Evolutionary conservation across 2,888 invertebrate genomes (phyloP).

Genomic region (Drosophila nigritarsus): DNA sequence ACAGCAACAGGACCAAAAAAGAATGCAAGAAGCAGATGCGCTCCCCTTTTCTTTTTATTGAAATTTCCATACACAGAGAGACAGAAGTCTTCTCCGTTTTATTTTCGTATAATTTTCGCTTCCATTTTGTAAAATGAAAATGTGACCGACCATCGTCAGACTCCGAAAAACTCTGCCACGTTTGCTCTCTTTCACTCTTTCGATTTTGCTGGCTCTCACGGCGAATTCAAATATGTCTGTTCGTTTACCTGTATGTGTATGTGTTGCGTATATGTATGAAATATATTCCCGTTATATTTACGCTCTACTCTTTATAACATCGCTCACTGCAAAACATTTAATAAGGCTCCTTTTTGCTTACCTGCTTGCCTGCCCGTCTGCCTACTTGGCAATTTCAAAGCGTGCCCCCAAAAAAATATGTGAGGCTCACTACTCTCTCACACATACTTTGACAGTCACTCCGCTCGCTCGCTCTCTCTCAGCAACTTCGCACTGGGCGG

Average conservation of each 20-base stretch:
- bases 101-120: slow-evolving; percentile 34
- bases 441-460: slow-evolving; percentile 5
- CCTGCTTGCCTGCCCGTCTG: slow-evolving; percentile 40
- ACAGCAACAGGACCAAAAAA: slow-evolving; percentile 14
- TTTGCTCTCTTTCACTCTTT: slow-evolving; percentile 39
- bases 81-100: slow-evolving; percentile 8
- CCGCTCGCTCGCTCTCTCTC: slow-evolving; percentile 17
- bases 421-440: slow-evolving; percentile 51
- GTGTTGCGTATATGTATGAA: slow-evolving; percentile 25
- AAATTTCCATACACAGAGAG: slow-evolving; percentile 22
- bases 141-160: slow-evolving; percentile 32
- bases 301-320: slow-evolving; percentile 52
- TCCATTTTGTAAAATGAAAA: slow-evolving; percentile 56
- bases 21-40: slow-evolving; percentile 25
- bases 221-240: slow-evolving; percentile 54
- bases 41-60: slow-evolving; percentile 46
- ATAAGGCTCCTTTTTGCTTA: slow-evolving; percentile 59
- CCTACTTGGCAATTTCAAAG: slow-evolving; percentile 72
- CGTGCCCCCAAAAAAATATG: slow-evolving; percentile 71
- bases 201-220: slow-evolving; percentile 19
- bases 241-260: slow-evolving; percentile 12
- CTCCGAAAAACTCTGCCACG: slow-evolving; percentile 50
- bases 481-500: slow-evolving; percentile 70
- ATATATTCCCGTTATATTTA: slow-evolving; percentile 61
- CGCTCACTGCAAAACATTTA: slow-evolving; percentile 61